Base-by-base conservation (phyloP, 2,888 invertebrate genomes). In the Agrotis exclamationis region DNA sequence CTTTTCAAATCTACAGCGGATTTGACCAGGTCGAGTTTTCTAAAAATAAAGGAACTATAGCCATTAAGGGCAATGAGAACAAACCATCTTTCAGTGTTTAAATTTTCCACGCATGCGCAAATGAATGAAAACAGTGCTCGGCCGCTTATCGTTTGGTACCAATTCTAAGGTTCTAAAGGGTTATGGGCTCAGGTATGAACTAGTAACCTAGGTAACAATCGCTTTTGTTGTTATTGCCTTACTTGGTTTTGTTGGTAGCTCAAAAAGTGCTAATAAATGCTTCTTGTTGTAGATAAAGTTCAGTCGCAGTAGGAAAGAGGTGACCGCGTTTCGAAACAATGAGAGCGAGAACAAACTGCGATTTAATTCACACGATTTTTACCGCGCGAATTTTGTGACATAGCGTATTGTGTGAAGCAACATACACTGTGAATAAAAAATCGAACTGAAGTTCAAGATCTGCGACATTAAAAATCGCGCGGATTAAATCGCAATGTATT, bases 61-160 rank as follows among this genome's bases (percentile, higher is more conserved):
- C 16, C 7, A 33, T 53, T 16, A 20, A 33, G 1, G 11, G 28
- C 28, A 53, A 62, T 28, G 18, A 16, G 39, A 79, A 63, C 63
- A 51, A 2, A 20, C 59, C 62, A 39, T 20, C 28, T 56, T 62
- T 72, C 1, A 13, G 13, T 47, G 64, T 67, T 74, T 57, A 47
- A 76, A 83, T 83, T 83, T 64, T 72, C 65, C 53, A 79, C 65
- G 85, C 71, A 85, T 74, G 83, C 54, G 71, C 50, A 22, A 58
- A 53, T 72, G 83, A 85, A 83, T 68, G 80, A 44, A 60, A 74
- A 74, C 80, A 33, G 83, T 68, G 66, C 57, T 63, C 13, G 60
- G 65, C 28, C 66, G 66, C 56, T 64, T 82, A 70, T 70, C 62
- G 79, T 54, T 75, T 28, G 20, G 63, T 62, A 18, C 18, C 7